Base-by-base conservation (phyloP, 2,797 vertebrate species). In the Sebastes hopkinsi region DNA sequence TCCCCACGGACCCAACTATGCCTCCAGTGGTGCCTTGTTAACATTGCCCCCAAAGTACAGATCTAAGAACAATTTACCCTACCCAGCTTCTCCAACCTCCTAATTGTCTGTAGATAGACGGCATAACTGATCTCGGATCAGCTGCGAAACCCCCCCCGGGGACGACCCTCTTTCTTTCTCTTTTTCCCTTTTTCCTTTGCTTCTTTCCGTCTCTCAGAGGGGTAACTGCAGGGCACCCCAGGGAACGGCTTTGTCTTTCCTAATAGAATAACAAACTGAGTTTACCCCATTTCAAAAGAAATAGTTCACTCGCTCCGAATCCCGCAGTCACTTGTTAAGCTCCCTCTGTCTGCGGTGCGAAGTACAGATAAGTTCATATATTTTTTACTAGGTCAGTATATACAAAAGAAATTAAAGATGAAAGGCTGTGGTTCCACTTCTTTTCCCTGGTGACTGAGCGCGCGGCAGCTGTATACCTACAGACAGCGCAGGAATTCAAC, bases 1-100 rank as follows among this genome's bases (percentile, higher is more conserved):
- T 90, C 93, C 92, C 93, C 56, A 71, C 42, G 79, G 94, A 89
- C 81, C 87, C 84, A 86, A 87, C 89, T 88, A 79, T 92, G 90
- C 93, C 92, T 94, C 94, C 91, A 94, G 93, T 93, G 92, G 87
- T 92, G 90, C 93, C 94, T 94, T 95, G 94, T 94, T 94, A 94
- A 93, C 92, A 91, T 91, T 91, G 87, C 88, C 91, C 90, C 91
- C 81, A 92, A 92, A 95, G 93, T 92, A 92, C 87, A 94, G 92
- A 94, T 93, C 91, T 94, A 85, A 94, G 91, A 94, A 88, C 92
- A 92, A 92, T 93, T 95, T 95, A 93, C 92, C 92, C 92, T 92
- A 85, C 86, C 91, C 85, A 89, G 90, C 83, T 91, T 90, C 84
- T 91, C 86, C 92, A 91, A 83, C 92, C 91, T 89, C 86, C 87